Base-by-base conservation (phyloP, 2,888 invertebrate genomes). In the Strigamia crassipes region DNA sequence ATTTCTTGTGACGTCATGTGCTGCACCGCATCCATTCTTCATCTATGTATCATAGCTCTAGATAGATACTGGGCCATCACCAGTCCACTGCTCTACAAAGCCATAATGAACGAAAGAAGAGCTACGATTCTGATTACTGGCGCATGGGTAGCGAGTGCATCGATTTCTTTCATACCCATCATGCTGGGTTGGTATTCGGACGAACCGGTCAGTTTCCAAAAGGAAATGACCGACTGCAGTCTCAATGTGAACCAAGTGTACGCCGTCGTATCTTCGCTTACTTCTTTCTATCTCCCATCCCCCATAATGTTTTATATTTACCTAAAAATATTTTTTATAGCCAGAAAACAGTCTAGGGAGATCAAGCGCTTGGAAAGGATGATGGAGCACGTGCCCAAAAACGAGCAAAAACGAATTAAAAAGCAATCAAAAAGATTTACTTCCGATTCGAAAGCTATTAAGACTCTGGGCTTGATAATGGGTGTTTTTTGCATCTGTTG, bases 401-500 rank as follows among this genome's bases (percentile, higher is more conserved):
- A 66, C 18, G 83, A 83, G 66, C 83, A 83, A 41, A 31, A 82
- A 13, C 51, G 82, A 27, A 78, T 83, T 18, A 83, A 83, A 56
- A 81, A 83, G 51, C 83, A 80, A 15, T 83, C 83, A 12, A 81
- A 79, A 31, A 21, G 81, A 21, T 81, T 83, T 13, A 8, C 66
- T 5, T 79, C 51, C 93, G 97, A 98, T 88, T 97, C 97, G 0
- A 97, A 97, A 89, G 97, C 97, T 0, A 97, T 97, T 1, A 97
- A 97, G 88, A 97, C 97, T 0, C 90, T 98, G 81, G 97, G 96
- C 83, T 97, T 99, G 84, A 98, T 99, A 84, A 97, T 99, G 4
- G 98, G 98, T 0, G 95, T 96, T 78, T 99, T 99, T 89, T 96
- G 97, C 82, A 92, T 94, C 86, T 99, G 98, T 88, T 99, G 98